A percentile compares a stretch with the other conserved stretches of the same genome.
phyloP scores from a whole-genome alignment of 2,797 vertebrate genomes.

The Enteromius anoplus region DNA sequence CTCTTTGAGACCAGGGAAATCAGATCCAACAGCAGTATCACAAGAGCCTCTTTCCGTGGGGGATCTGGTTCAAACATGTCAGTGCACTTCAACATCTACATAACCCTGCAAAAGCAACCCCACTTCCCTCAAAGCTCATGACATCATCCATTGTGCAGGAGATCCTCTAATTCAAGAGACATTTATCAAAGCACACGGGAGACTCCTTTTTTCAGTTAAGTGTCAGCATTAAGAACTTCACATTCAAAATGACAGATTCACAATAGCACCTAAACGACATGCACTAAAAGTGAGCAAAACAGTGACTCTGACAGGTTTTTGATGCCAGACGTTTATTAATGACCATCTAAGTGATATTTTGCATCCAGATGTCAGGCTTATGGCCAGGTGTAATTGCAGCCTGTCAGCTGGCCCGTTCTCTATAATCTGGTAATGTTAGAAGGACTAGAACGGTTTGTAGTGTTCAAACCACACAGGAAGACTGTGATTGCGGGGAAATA shows the following conservation, averaged over 20 bases:
- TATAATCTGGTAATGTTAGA: conserved; percentile 25
- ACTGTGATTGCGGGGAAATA: conserved; percentile 58
- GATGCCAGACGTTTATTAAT: neutral
- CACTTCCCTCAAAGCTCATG: neutral
- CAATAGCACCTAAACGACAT: neutral
- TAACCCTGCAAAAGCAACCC: neutral
- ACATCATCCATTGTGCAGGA: conserved; percentile 3
- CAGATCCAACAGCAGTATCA: neutral
- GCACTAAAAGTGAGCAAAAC: neutral
- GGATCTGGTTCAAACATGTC: conserved; percentile 11
- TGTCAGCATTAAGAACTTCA: neutral
- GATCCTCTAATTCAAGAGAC: neutral
- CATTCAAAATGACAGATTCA: conserved; percentile 10
- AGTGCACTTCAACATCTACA: neutral
- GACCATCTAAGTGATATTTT: neutral
- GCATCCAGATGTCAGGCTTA: neutral
- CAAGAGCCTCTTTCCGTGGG: neutral
- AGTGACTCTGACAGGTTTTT: neutral
- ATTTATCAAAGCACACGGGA: neutral
- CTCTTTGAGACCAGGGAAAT: conserved; percentile 15
- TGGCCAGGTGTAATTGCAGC: conserved; percentile 9
- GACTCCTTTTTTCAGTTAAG: conserved; percentile 1
- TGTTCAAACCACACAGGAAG: conserved; percentile 48
- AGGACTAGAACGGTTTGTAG: conserved; percentile 15
- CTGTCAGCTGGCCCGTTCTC: neutral